Evolutionary conservation across 2,888 invertebrate species (phyloP), one percentile per base, ranked within the genome.

Genomic region (Spicauda simplicius): DNA sequence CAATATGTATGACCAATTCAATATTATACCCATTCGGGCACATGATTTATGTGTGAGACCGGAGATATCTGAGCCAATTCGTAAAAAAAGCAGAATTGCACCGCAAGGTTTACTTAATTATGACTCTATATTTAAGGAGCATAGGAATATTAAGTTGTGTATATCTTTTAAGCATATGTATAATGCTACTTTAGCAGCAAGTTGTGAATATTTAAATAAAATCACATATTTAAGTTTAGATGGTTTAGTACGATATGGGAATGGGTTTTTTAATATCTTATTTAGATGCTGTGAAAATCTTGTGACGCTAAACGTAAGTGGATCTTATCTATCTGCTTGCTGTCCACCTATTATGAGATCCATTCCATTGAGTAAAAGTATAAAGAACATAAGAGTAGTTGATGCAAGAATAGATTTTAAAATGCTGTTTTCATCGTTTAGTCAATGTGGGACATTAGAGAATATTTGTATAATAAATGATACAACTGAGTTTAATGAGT

Each of bases 371-470:
- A 85, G 81, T 71, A 73, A 72, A 54, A 79, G 77, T 45, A 70
- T 91, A 37, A 90, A 84, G 74, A 88, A 91, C 74, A 69, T 91
- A 41, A 81, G 87, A 33, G 48, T 91, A 52, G 71, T 81, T 54
- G 87, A 86, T 69, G 84, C 77, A 63, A 71, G 70, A 56, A 83
- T 90, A 68, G 80, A 87, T 78, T 86, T 85, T 57, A 73, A 74
- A 25, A 72, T 68, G n/a, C 67, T 90, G 61, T 86, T 89, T 74
- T 69, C 76, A 55, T 75, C 81, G 59, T 76, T 91, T 66, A 81
- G 84, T 65, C 79, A 84, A 73, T 87, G 88, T 78, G 73, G 64
- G 30, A 79, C 73, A 30, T 76, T 91, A 72, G 88, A 91, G 80
- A 91, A 88, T 78, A 77, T 91, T 69, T 76, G 83, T 73, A 70